Conservation (phyloP, 2,113 vertebrate species). For the Mohoua ochrocephala region DNA sequence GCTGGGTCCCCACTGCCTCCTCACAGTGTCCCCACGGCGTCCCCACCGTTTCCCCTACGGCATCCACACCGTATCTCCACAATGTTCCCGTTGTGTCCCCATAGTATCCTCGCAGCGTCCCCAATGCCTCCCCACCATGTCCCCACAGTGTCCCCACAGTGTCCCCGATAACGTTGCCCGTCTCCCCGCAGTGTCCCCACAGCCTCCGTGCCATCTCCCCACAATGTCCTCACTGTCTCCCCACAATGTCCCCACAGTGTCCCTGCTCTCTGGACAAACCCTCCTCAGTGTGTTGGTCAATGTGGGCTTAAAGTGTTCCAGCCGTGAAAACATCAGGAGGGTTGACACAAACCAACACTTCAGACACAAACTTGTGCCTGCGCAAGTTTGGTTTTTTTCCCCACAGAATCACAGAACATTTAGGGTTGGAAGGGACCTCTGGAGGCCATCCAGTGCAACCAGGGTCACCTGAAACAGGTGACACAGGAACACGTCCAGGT, state of each 20-base stretch:
- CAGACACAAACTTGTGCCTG: neutral
- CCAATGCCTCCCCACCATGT: neutral
- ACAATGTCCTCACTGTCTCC: neutral
- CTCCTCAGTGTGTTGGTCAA: rapidly evolving
- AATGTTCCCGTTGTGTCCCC: neutral
- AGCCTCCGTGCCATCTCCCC: neutral
- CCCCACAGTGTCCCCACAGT: neutral
- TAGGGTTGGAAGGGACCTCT: neutral
- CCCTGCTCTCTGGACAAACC: neutral
- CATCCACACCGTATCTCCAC: no score
- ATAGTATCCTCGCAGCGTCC: neutral
- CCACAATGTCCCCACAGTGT: neutral
- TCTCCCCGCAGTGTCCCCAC: neutral
- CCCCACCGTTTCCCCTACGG: no score
- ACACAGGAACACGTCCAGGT: no score
- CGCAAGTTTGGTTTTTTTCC: rapidly evolving
- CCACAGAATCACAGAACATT: neutral
- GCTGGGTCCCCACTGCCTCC: neutral
- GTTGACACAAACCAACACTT: neutral
- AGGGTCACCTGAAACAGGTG: neutral
- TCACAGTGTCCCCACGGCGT: neutral
- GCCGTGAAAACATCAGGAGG: neutral
- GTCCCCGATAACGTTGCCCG: no score
- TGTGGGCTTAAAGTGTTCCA: neutral
- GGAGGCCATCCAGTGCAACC: neutral